Evolutionary conservation across 2,888 invertebrate genomes (phyloP).

Genomic region (Mantis religiosa): DNA sequence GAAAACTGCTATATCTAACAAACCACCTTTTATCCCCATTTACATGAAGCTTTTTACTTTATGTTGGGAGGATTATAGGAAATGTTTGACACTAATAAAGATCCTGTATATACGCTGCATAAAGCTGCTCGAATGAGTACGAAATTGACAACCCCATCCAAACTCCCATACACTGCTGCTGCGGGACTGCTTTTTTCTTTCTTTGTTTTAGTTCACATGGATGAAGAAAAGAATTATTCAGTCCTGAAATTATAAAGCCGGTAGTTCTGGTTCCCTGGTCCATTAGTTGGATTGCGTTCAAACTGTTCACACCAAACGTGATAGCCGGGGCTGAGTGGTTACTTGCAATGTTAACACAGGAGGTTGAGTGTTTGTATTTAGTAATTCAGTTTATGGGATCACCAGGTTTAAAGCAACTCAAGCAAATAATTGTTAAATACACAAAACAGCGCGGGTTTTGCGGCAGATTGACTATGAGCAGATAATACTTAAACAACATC

Average conservation of each 20-base stretch:
- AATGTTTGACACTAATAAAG: too few species aligned
- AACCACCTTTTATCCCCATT: too few species aligned
- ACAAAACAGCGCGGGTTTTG: neutral
- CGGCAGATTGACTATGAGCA: neutral
- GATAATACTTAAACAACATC: neutral
- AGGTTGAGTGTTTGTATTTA: neutral
- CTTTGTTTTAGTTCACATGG: too few species aligned
- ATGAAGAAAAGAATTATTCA: neutral
- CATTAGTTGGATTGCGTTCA: neutral
- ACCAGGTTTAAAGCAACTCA: neutral
- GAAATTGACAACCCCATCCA: too few species aligned
- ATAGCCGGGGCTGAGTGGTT: neutral
- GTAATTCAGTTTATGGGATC: neutral
- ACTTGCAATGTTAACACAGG: neutral
- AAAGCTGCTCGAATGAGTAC: too few species aligned
- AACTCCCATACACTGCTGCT: too few species aligned
- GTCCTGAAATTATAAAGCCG: neutral
- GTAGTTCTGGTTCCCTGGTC: neutral
- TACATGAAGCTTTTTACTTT: too few species aligned
- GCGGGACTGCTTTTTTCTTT: too few species aligned
- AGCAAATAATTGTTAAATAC: neutral
- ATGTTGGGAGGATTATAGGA: too few species aligned
- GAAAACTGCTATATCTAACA: too few species aligned
- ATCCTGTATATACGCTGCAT: too few species aligned
- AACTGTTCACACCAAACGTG: neutral